Evolutionary conservation across 2,113 vertebrate species (phyloP).

Genomic region (Hemibagrus wyckioides): DNA sequence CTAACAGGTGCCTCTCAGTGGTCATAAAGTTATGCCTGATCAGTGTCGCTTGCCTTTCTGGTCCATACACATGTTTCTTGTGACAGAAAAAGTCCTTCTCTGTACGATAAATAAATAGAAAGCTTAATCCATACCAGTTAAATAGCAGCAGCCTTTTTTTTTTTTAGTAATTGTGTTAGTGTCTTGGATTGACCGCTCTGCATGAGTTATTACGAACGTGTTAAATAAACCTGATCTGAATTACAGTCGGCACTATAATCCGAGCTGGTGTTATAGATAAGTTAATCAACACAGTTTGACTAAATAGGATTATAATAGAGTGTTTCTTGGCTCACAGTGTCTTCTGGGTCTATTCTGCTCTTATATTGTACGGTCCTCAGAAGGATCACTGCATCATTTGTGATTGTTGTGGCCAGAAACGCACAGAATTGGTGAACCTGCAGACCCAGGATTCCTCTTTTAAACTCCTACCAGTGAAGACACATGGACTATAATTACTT

Average conservation of each 20-base stretch:
- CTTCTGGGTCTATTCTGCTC: not conserved
- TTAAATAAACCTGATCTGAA: not conserved
- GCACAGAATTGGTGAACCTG: no score
- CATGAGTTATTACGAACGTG: not conserved
- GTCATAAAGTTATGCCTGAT: no score
- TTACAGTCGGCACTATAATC: not conserved
- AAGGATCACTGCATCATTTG: no score
- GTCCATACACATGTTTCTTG: not conserved
- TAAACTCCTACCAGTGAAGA: no score
- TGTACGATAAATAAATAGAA: not conserved
- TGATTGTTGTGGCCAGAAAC: no score
- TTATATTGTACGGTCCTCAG: not conserved
- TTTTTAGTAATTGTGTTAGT: no score
- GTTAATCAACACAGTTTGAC: not conserved
- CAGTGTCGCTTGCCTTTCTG: not conserved
- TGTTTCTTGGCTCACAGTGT: not conserved
- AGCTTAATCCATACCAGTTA: not conserved
- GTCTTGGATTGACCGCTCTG: no score
- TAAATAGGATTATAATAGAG: not conserved
- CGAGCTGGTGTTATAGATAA: not conserved
- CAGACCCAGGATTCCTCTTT: no score
- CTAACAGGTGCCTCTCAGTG: no score
- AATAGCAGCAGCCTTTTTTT: not conserved
- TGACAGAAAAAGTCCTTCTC: not conserved
- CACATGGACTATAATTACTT: no score